Evolutionary conservation across 2,797 vertebrate genomes (phyloP).

Genomic region (Gymnoscopelus braueri): DNA sequence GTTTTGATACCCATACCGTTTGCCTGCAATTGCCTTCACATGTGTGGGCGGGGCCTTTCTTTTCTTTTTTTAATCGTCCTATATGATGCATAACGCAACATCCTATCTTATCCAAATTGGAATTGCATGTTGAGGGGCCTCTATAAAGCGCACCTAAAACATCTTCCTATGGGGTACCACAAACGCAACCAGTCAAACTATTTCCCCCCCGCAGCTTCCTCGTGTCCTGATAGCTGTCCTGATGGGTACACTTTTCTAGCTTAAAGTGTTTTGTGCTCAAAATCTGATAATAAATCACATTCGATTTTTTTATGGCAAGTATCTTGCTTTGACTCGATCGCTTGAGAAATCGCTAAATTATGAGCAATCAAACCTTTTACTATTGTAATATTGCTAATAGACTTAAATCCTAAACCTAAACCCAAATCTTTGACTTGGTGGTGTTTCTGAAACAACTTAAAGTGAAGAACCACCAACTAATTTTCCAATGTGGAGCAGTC

Average conservation of each 20-base stretch:
- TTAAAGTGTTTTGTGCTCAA: constrained; percentile 9
- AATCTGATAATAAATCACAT: constrained; percentile 15
- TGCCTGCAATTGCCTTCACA: too few species aligned
- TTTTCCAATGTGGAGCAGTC: constrained; percentile 52
- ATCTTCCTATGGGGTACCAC: too few species aligned
- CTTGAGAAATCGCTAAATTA: constrained; percentile 14
- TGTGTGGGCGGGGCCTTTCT: too few species aligned
- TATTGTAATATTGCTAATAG: constrained; percentile 28
- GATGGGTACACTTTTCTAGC: neutral
- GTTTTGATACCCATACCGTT: too few species aligned
- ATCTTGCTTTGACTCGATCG: constrained; percentile 13
- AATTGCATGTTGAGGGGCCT: too few species aligned
- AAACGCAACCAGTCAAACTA: too few species aligned
- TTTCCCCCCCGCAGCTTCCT: too few species aligned
- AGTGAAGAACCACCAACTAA: constrained; percentile 40
- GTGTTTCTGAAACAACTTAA: constrained; percentile 53
- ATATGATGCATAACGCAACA: too few species aligned
- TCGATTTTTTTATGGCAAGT: neutral
- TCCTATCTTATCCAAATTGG: too few species aligned
- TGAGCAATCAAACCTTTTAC: constrained; percentile 22
- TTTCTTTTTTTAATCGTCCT: too few species aligned
- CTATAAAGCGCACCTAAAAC: too few species aligned
- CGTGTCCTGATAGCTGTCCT: too few species aligned
- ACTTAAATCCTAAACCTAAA: neutral
- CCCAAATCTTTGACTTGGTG: constrained; percentile 28